Percentiles rank a stretch among this genome's conserved stretches.
Evolutionary conservation across 2,113 vertebrate species (phyloP).

Genomic region (Nestor notabilis): DNA sequence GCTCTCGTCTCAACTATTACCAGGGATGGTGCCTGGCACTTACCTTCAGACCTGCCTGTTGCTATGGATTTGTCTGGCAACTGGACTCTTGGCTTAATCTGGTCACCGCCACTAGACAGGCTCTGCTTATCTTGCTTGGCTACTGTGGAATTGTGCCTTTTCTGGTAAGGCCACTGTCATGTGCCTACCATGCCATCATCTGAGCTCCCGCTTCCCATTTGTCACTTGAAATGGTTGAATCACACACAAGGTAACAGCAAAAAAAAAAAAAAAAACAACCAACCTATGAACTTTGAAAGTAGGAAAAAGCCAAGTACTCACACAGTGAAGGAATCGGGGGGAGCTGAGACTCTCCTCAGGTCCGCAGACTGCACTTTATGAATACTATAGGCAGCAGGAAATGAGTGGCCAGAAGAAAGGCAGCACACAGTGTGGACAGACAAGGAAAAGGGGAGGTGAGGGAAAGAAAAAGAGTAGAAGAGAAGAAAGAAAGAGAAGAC

Average conservation of each 20-base stretch:
- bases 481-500: constrained; percentile 71
- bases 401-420: constrained; percentile 76
- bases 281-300: background rate
- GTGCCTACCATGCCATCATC: background rate
- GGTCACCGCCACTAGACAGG: background rate
- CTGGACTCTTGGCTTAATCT: background rate
- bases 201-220: background rate
- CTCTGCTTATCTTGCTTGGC: background rate
- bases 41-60: background rate
- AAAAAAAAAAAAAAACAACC: background rate
- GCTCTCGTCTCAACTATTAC: background rate
- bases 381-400: constrained; percentile 86
- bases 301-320: constrained; percentile 84
- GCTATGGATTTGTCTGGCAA: background rate
- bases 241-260: background rate
- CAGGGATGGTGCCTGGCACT: background rate
- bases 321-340: constrained; percentile 98
- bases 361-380: constrained; percentile 97
- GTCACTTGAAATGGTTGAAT: background rate
- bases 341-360: constrained; percentile 97
- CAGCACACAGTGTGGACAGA: constrained; percentile 71
- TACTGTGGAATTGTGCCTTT: background rate
- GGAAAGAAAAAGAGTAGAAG: constrained; percentile 11
- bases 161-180: background rate
- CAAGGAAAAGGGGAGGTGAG: constrained; percentile 55